Evolutionary conservation across 2,888 invertebrate species (phyloP), one percentile per base, ranked within the genome.

Genomic region (Ethmia dodecea): DNA sequence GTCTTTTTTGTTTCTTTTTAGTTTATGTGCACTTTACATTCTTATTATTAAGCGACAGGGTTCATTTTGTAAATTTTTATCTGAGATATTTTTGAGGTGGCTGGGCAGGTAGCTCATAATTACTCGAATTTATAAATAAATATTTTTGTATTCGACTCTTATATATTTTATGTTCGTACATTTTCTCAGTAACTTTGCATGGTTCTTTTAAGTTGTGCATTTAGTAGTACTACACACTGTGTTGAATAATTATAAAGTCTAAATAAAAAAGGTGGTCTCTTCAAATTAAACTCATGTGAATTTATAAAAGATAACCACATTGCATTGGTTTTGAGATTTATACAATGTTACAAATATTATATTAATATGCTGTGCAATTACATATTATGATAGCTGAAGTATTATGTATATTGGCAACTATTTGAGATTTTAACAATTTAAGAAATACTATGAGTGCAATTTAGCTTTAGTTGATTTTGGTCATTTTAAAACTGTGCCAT

Each of bases 401-500:
- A 50, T 33, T 28, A 38, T n/a, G n/a, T n/a, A n/a, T n/a, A n/a
- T n/a, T n/a, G n/a, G n/a, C n/a, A n/a, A n/a, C n/a, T n/a, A n/a
- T n/a, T n/a, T n/a, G n/a, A n/a, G n/a, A n/a, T n/a, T n/a, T n/a
- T n/a, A n/a, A n/a, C 47, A 25, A 25, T 29, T 37, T 40, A n/a
- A 44, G 31, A 30, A 15, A 51, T 52, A 54, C 37, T n/a, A n/a
- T 56, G 48, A 60, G 71, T 76, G 71, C 69, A 76, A 76, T 73
- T 67, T 71, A 64, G 63, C 55, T 57, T 44, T 63, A 57, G 48
- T 45, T 49, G 46, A 55, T 55, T 55, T 61, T 55, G 15, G 6
- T 40, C 59, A 52, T 48, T 47, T 47, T 58, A 53, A 41, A 63
- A 53, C 68, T 63, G 77, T 79, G 81, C 80, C 80, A 80, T 78